Percentiles rank a stretch among this genome's conserved stretches.
Evolutionary conservation across 2,888 invertebrate genomes (phyloP).

Genomic region (Amphipoea lucens): DNA sequence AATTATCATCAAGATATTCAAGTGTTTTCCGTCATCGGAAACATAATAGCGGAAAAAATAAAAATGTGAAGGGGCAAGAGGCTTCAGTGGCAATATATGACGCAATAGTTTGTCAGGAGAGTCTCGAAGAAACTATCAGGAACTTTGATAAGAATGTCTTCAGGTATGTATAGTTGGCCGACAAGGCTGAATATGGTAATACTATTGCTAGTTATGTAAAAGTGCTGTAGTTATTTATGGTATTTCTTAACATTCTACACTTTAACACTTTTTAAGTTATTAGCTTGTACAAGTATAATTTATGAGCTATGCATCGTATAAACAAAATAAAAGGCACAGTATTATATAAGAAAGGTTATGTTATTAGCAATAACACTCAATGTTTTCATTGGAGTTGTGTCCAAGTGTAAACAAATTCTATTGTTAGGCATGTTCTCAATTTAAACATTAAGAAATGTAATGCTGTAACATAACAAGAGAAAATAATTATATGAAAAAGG

Average conservation of each 20-base stretch:
- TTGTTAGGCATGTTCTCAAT: conserved; percentile 19
- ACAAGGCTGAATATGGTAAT: conserved; percentile 26
- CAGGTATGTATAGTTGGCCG: conserved; percentile 59
- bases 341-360: conserved; percentile 46
- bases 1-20: conserved; percentile 86
- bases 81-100: conserved; percentile 73
- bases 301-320: not conserved
- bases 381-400: conserved; percentile 40
- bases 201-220: conserved; percentile 22
- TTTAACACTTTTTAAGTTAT: not conserved
- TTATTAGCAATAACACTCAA: conserved; percentile 13
- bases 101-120: conserved; percentile 83
- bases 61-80: conserved; percentile 82
- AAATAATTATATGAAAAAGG: not conserved
- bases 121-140: conserved; percentile 82
- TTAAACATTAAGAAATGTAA: conserved; percentile 10
- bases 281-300: not conserved
- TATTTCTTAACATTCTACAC: not conserved
- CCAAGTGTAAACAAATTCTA: conserved; percentile 37
- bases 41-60: conserved; percentile 78
- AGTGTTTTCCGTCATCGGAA: conserved; percentile 86
- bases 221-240: conserved; percentile 5
- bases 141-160: conserved; percentile 87
- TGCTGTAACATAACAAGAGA: not conserved
- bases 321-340: not conserved